Evolutionary conservation across 2,888 invertebrate species (phyloP).

Genomic region (Polietes domitor): DNA sequence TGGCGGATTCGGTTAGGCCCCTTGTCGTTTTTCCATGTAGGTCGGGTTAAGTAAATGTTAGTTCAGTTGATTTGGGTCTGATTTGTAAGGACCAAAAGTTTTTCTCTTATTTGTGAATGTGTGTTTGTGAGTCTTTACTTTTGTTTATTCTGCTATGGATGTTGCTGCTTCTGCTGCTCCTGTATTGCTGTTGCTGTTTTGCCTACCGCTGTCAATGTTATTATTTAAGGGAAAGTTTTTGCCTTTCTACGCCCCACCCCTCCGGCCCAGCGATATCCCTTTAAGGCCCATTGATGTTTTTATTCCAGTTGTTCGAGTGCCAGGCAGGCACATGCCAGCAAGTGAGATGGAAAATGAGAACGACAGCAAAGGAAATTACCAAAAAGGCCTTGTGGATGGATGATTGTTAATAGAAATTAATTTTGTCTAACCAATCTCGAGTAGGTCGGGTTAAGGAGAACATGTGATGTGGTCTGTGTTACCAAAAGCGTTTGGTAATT

Average conservation of each 20-base stretch:
- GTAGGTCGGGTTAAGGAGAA: background rate
- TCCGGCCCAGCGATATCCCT: too few species aligned
- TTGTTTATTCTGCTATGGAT: slow-evolving; percentile 14
- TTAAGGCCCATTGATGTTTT: background rate
- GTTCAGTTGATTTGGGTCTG: slow-evolving; percentile 60
- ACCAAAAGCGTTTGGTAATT: background rate
- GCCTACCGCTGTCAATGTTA: slow-evolving; percentile 28
- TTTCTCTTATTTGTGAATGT: background rate
- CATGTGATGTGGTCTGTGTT: background rate
- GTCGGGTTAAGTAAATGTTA: slow-evolving; percentile 58
- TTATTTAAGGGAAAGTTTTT: background rate
- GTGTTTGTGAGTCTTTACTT: background rate
- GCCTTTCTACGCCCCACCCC: too few species aligned
- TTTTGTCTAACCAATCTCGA: background rate
- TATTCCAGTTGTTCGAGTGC: background rate
- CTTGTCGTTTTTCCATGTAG: background rate
- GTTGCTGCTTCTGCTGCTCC: background rate
- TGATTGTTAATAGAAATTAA: background rate
- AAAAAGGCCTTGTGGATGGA: background rate
- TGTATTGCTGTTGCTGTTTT: slow-evolving; percentile 26
- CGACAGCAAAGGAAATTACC: background rate
- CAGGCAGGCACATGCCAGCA: too few species aligned
- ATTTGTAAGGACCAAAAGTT: slow-evolving; percentile 30
- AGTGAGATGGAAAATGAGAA: background rate
- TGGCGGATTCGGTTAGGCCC: background rate